Percentiles rank a stretch among this genome's conserved stretches.
Evolutionary conservation across 2,113 vertebrate species (phyloP).

Genomic region (Cepphus grylle): DNA sequence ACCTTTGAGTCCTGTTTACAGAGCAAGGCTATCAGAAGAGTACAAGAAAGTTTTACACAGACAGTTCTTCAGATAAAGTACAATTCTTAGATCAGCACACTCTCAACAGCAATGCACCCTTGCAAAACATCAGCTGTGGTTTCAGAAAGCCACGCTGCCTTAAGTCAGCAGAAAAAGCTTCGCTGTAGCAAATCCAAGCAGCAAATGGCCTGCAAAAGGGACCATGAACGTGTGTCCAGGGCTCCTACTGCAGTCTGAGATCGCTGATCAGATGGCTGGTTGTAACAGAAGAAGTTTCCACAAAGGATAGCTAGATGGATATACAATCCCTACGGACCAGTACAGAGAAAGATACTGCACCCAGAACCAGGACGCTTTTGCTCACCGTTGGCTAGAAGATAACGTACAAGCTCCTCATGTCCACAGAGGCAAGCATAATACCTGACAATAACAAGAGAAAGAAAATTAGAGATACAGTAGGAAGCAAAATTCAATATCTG

Average conservation of each 20-base stretch:
- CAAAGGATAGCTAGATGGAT: not conserved
- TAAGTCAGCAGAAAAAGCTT: not conserved
- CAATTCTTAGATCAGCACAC: not conserved
- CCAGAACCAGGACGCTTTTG: not conserved
- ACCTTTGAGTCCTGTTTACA: not conserved
- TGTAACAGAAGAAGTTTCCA: not conserved
- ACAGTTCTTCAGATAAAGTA: not conserved
- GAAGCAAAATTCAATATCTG: not conserved
- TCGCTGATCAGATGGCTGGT: not conserved
- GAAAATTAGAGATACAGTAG: not conserved
- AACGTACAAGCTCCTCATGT: conserved; percentile 93
- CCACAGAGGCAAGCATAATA: conserved; percentile 97
- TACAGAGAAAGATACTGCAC: not conserved
- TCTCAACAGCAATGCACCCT: not conserved
- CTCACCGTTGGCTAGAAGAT: conserved; percentile 93
- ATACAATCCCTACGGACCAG: not conserved
- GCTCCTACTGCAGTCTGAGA: not conserved
- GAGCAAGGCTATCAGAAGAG: not conserved
- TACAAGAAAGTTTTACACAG: not conserved
- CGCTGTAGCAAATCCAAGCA: not conserved
- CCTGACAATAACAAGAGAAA: conserved; percentile 60
- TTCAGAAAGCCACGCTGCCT: not conserved
- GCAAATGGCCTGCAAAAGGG: not conserved
- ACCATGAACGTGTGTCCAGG: not conserved
- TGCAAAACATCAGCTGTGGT: not conserved